Base-by-base conservation (phyloP, 2,888 invertebrate species). In the Geotrupes spiniger region DNA sequence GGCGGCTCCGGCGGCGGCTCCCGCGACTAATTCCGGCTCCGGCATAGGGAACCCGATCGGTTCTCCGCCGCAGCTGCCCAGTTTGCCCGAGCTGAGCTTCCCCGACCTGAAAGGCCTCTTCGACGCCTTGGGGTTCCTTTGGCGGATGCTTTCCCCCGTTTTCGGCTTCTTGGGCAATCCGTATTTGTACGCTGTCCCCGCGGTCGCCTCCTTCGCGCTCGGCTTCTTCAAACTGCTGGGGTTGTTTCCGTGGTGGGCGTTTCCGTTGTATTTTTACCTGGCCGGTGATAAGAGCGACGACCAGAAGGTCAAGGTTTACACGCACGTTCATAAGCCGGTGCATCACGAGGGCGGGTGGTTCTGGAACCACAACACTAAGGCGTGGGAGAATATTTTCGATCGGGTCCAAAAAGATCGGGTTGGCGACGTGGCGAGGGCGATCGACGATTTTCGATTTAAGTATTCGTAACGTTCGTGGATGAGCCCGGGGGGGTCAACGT, bases 151-250 rank as follows among this genome's bases (percentile, higher is more conserved):
- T 9, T 15, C 33, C 8, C 12, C 15, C n/a, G 27, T 50, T 21
- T 31, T 50, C 11, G 28, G 47, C 2, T 51, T 63, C 25, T 55
- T 69, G 3, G 57, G 54, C 31, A 69, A 69, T 52, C 84, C 43
- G 58, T 85, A 59, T 68, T 81, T 41, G 8, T 70, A 68, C 48
- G 71, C 85, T 36, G 78, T 85, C 0, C 87, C 87, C 0, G 67
- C 85, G 37, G 78, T 79, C 1, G 72, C 85, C 41, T 70, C 84
- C 28, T 77, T 85, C 39, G 78, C 81, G 1, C 78, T 84, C 0
- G 76, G 81, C 0, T 78, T 85, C 9, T 79, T 84, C 0, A 64
- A 82, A 10, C 77, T 82, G 1, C 75, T 84, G 0, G 75, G 84
- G 36, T 70, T 85, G 52, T 79, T 84, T 46, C 57, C 57, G 5